Conservation (phyloP, 2,797 vertebrate species). For the Silurus lanzhouensis region DNA sequence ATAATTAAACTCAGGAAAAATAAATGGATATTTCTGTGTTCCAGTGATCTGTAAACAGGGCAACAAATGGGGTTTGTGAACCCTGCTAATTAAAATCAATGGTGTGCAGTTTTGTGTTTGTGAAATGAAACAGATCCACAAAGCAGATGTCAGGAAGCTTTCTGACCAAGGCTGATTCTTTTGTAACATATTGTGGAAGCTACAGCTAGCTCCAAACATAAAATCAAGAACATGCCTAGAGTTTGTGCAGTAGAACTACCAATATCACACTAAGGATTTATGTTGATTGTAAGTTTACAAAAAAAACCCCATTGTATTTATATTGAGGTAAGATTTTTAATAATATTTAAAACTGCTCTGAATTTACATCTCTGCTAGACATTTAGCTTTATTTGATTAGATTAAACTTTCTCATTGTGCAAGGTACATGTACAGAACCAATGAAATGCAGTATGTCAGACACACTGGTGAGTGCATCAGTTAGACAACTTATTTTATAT, state of each 20-base stretch:
- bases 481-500: slow-evolving; percentile 54
- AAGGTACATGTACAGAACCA: too few species aligned
- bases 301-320: neutral
- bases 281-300: neutral
- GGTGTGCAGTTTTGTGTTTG: slow-evolving; percentile 41
- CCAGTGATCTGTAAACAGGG: slow-evolving; percentile 50
- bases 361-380: slow-evolving; percentile 42
- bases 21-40: slow-evolving; percentile 54
- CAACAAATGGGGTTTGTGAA: slow-evolving; percentile 50
- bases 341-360: neutral
- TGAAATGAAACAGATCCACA: slow-evolving; percentile 25
- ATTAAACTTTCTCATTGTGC: too few species aligned
- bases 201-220: neutral
- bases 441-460: slow-evolving; percentile 21
- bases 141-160: slow-evolving; percentile 32
- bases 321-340: neutral
- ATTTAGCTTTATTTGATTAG: slow-evolving; percentile 14
- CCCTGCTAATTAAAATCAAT: slow-evolving; percentile 59
- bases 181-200: neutral
- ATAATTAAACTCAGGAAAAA: slow-evolving; percentile 56
- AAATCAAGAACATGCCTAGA: neutral
- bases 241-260: neutral
- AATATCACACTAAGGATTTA: neutral
- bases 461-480: slow-evolving; percentile 57
- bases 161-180: slow-evolving; percentile 6